Evolutionary conservation across 2,113 vertebrate genomes (phyloP), one percentile per base, ranked within the genome.

Genomic region (Amazona guildingii): DNA sequence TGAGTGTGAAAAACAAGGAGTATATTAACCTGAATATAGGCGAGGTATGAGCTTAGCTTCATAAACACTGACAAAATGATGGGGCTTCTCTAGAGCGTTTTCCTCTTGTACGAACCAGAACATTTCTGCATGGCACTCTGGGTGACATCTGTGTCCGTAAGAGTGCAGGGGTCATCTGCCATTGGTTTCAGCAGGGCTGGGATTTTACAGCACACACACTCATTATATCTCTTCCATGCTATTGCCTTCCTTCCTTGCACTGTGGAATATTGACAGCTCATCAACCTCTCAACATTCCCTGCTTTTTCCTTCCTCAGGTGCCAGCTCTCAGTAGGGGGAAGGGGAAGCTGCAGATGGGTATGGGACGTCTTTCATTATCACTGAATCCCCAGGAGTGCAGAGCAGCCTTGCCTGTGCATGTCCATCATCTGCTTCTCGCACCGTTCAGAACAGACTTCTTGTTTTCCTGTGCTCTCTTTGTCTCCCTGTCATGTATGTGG

Each of bases 1-100:
- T 98, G 85, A 94, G 95, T 28, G 39, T 2, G 19, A 88, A 94
- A 96, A 93, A 77, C 95, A 93, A 96, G 73, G 97, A 97, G 31
- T 90, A 91, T 95, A 97, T 98, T 91, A 96, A 95, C 86, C 96
- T 98, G 94, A 98, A 96, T 78, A 97, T 98, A 91, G 93, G 95
- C 1, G 97, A 98, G 98, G 98, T 98, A 97, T 15, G 96, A 73
- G 29, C 68, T 24, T 35, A 24, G 55, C 54, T 94, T 88, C 29
- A 69, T 80, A 67, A 90, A 43, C 29, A 35, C 55, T 59, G 43
- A 25, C 17, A 94, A 73, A 82, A 76, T 61, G 2, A n/a, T 59
- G 66, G 25, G 9, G 11, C 17, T 94, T 68, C 62, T 93, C 57
- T 57, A 79, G 24, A 82, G 21, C 29, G 72, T 64, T 83, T 33